Base-by-base conservation (phyloP, 2,113 vertebrate species). In the Nibea albiflora region DNA sequence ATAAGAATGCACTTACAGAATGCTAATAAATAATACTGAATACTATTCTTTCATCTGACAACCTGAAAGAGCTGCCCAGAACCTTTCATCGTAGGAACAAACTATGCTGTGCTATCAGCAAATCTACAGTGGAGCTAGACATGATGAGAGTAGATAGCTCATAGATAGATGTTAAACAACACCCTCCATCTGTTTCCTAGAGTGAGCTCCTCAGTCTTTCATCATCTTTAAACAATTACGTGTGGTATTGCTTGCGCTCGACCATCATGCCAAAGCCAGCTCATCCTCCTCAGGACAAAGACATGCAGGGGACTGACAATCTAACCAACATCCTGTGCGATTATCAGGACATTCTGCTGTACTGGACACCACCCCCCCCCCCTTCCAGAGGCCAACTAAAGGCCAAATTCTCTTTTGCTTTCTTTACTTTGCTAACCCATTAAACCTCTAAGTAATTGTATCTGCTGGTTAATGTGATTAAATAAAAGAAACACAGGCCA, bases 141-240 rank as follows among this genome's bases (percentile, higher is more conserved):
- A 72, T 11, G 72, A 73, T 78, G 46, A 80, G 80, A 56, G 68
- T 50, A 53, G 56, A 78, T 67, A 78, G 73, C 73, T 76, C 64
- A 62, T 5, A 47, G 53, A 44, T 53, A 63, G 85, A 84, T 80
- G 35, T 2, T 73, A 78, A 86, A 83, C 83, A 65, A 72, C 78
- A 81, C 54, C 70, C 68, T 83, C 80, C 89, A 89, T 90, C 88
- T 92, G 89, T 84, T 89, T 91, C 68, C 72, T 60, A 14, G 7
- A 69, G 39, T 56, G 15, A 78, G 26, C 64, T 69, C 65, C 81
- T 62, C 50, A 35, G 47, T 74, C 70, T 63, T 76, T 74, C 83
- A 65, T 85, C 81, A 87, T 89, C 86, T 90, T 92, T 85, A 83
- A 90, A 74, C 78, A 76, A 91, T 90, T 87, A 85, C 60, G 75